These are phyloP conservation scores for Drosophila tristis DNA, from an alignment of 1,140 invertebrate species.

Conservation along the genomic window DNA sequence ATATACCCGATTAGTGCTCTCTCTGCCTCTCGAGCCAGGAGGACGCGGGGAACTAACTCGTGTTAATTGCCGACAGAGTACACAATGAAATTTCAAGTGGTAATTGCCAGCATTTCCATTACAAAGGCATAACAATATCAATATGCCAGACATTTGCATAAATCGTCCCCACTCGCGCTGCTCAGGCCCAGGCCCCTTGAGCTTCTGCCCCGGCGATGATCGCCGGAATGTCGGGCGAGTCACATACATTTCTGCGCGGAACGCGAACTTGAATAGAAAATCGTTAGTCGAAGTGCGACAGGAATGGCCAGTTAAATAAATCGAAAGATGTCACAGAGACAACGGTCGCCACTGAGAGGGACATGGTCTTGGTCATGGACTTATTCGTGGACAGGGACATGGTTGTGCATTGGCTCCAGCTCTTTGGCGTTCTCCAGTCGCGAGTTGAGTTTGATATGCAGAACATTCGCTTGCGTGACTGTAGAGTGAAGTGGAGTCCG, in stretches of 20 bases:
- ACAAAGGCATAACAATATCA: constrained; percentile 62
- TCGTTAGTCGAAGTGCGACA: constrained; percentile 77
- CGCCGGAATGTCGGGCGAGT: constrained; percentile 57
- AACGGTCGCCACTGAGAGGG: constrained; percentile 21
- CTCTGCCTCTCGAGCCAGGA: constrained; percentile 12
- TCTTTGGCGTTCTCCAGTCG: constrained; percentile 34
- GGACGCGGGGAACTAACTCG: constrained; percentile 48
- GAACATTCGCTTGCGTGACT: constrained; percentile 58
- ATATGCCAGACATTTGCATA: constrained; percentile 58
- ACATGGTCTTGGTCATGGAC: constrained; percentile 18
- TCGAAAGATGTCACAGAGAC: constrained; percentile 69
- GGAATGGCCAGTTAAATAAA: constrained; percentile 78
- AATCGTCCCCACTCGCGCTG: constrained; percentile 35
- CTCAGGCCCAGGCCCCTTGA: not conserved
- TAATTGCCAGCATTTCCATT: constrained; percentile 61
- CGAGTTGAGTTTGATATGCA: constrained; percentile 64
- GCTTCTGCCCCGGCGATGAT: constrained; percentile 9
- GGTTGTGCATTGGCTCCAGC: constrained; percentile 38
- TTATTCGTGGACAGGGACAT: constrained; percentile 20
- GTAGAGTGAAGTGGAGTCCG: constrained; percentile 4
- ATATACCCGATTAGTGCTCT: no score
- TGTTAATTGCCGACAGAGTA: constrained; percentile 39
- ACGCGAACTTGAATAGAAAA: constrained; percentile 71
- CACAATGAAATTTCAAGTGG: constrained; percentile 58
- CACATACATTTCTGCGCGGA: constrained; percentile 54